phyloP scores from a whole-genome alignment of 2,888 invertebrate species.

The Bellardia pandia region DNA sequence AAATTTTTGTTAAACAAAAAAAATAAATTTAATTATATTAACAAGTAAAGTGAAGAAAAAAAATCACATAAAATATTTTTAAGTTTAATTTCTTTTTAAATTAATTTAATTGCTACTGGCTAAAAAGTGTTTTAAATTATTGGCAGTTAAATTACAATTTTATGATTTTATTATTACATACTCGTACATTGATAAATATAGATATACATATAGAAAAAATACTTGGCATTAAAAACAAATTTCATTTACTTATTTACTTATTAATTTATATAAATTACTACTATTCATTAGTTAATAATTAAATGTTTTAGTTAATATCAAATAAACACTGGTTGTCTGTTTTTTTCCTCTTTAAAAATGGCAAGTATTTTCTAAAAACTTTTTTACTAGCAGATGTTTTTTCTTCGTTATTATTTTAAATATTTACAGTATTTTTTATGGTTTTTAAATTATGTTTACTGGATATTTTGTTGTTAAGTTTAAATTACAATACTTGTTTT shows the following conservation, averaged over 20 bases:
- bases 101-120: slow-evolving; percentile 67
- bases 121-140: slow-evolving; percentile 74
- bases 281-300: slow-evolving; percentile 31
- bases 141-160: slow-evolving; percentile 79
- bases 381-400: neutral
- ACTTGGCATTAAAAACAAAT: slow-evolving; percentile 70
- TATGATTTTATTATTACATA: slow-evolving; percentile 34
- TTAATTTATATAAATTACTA: slow-evolving; percentile 26
- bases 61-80: slow-evolving; percentile 66
- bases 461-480: slow-evolving; percentile 19
- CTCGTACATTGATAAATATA: slow-evolving; percentile 3
- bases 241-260: slow-evolving; percentile 36
- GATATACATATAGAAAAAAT: slow-evolving; percentile 50
- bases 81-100: slow-evolving; percentile 30
- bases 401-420: slow-evolving; percentile 27
- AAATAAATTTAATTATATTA: slow-evolving; percentile 40
- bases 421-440: slow-evolving; percentile 48
- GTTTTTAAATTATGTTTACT: slow-evolving; percentile 6
- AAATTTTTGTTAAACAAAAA: slow-evolving; percentile 52
- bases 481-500: slow-evolving; percentile 48
- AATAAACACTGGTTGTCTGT: slow-evolving; percentile 49
- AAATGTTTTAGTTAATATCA: slow-evolving; percentile 50
- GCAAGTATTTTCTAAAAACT: slow-evolving; percentile 61
- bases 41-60: slow-evolving; percentile 45
- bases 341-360: slow-evolving; percentile 51